These are phyloP conservation scores for Simalia tracyae DNA, from an alignment of 2,797 vertebrate species.

Conservation along the genomic window DNA sequence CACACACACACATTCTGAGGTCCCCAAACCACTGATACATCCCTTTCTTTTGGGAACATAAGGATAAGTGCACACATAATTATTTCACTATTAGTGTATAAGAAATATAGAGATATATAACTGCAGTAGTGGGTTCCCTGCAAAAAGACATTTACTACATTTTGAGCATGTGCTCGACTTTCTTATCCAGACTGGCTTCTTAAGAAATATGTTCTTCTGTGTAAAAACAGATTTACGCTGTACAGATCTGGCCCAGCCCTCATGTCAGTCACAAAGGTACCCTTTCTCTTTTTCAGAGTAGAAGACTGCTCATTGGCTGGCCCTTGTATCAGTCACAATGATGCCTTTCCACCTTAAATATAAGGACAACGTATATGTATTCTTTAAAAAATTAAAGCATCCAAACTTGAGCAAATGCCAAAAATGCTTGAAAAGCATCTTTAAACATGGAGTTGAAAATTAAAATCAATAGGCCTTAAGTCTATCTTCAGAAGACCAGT, in stretches of 20 bases:
- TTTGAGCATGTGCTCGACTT: neutral
- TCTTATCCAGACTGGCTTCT: neutral
- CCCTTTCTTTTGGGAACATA: neutral
- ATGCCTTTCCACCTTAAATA: neutral
- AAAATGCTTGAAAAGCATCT: neutral
- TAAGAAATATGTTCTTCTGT: no score
- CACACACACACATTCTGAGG: neutral
- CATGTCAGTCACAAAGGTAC: neutral
- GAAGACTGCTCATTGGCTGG: neutral
- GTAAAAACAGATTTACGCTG: neutral
- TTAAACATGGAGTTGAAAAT: neutral
- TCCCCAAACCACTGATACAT: neutral
- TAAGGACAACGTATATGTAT: neutral
- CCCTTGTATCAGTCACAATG: neutral
- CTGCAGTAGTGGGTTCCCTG: neutral
- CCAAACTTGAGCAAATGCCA: neutral
- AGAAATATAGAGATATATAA: neutral
- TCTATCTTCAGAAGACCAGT: neutral
- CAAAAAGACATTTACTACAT: neutral
- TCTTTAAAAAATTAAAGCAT: neutral
- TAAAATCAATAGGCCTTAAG: neutral
- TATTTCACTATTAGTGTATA: neutral
- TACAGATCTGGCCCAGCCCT: neutral
- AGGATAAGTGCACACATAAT: neutral
- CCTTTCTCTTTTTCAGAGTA: neutral